Base-by-base conservation (phyloP, 2,888 invertebrate genomes). In the Sarcophaga subvicina region DNA sequence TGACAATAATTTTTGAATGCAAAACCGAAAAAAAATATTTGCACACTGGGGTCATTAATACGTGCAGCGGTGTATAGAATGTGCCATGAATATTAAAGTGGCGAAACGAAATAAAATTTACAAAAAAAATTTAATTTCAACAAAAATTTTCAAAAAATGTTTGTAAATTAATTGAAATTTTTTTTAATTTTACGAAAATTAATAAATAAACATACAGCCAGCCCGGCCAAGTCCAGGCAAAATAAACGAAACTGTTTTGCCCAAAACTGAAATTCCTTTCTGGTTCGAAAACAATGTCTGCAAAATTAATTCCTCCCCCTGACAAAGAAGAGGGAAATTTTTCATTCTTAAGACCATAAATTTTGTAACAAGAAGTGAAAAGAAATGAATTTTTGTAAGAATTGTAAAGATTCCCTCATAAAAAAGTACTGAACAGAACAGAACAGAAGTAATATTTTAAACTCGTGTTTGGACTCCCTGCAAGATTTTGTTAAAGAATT, bases 41-140 rank as follows among this genome's bases (percentile, higher is more conserved):
- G 80, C 82, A 80, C 80, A 80, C 66, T 64, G 37, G 86, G 79
- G 82, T 88, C 83, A 85, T 88, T 86, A 85, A 78, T 80, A 88
- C 88, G 88, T 88, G 88, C 84, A 88, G 88, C 88, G 85, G 88
- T 88, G 87, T 72, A 72, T 75, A 62, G 45, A 64, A n/a, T 81
- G 80, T 85, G 88, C 64, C 62, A 63, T 78, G 88, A 86, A 88
- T 88, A 77, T 62, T 80, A 75, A 88, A 80, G 47, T 66, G 49
- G 54, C 54, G 54, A 54, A 54, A 54, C 54, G 17, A 54, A 54
- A 54, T 54, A 54, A 14, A 54, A 14, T 14, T 14, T 3, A 54
- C 1, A 14, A 54, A 54, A 12, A 54, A 11, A 12, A 1, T 49
- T 49, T 3, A 3, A 3, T 25, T 25, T 25, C 25, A 27, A 27